Percentiles rank a stretch among this genome's conserved stretches.
Conservation (phyloP, 2,797 vertebrate species). For the Ficedula albicollis region DNA sequence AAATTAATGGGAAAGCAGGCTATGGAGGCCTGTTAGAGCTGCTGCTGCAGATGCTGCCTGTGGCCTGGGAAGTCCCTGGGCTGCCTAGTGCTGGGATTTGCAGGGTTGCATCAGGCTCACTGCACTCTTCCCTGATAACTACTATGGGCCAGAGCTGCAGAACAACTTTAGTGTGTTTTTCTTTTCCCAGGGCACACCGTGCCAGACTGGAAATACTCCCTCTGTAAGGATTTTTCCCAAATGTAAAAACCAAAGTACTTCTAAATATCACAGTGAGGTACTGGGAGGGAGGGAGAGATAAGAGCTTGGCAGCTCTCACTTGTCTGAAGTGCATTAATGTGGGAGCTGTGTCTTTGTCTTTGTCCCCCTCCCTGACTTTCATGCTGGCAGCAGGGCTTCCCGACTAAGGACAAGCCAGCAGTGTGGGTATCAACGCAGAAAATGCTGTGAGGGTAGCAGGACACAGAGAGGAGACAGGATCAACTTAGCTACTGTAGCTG, state of each 20-base stretch:
- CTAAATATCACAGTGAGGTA: neutral
- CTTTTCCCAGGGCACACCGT: neutral
- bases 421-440: rapidly evolving
- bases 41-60: neutral
- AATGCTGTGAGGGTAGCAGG: neutral
- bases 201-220: neutral
- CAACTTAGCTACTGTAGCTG: neutral
- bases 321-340: neutral
- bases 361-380: neutral
- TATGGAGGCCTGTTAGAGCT: neutral
- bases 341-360: neutral
- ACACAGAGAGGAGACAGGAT: neutral
- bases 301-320: neutral
- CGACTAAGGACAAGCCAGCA: neutral
- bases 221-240: neutral
- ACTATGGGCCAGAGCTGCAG: neutral
- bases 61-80: neutral
- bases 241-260: neutral
- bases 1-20: constrained; percentile 44
- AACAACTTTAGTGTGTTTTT: neutral
- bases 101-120: neutral
- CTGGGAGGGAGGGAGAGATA: neutral
- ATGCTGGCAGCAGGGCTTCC: neutral
- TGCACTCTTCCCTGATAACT: neutral
- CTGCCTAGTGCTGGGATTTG: neutral